Conservation (phyloP, 1,140 invertebrate species). For the Bombus difficillimus region DNA sequence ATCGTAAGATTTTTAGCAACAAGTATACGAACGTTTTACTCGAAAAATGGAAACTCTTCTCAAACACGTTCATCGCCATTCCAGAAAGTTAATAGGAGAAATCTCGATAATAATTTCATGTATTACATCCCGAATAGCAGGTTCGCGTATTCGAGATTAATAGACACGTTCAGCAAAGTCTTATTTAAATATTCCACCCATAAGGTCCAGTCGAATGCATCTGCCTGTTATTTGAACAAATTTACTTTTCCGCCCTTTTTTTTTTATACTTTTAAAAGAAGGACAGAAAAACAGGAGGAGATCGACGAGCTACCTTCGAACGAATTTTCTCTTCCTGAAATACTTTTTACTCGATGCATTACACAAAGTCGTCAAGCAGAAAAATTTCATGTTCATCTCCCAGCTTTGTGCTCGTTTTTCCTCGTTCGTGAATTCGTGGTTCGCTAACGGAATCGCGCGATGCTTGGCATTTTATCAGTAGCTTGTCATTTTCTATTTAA, state of each 20-base stretch:
- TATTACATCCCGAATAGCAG: neutral
- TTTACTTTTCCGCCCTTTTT: neutral
- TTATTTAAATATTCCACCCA: neutral
- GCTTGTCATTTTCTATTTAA: slow-evolving; percentile 36
- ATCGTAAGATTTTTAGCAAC: neutral
- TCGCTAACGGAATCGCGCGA: neutral
- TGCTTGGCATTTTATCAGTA: slow-evolving; percentile 50
- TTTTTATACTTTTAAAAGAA: neutral
- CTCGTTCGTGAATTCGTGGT: neutral
- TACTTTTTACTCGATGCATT: neutral
- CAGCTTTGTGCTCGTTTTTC: neutral
- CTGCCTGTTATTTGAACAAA: neutral
- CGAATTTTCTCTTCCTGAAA: neutral
- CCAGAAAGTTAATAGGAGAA: neutral
- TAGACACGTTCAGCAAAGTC: neutral
- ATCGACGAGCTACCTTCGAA: neutral
- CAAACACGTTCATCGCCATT: too few species aligned
- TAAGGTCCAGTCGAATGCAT: neutral
- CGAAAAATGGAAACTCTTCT: too few species aligned
- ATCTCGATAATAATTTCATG: neutral
- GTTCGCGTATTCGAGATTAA: neutral
- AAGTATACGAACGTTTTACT: neutral
- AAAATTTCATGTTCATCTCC: neutral
- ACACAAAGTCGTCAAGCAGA: neutral
- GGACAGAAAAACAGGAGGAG: neutral